phyloP scores from a whole-genome alignment of 2,797 vertebrate genomes.

The Hippopotamyrus pictus region DNA sequence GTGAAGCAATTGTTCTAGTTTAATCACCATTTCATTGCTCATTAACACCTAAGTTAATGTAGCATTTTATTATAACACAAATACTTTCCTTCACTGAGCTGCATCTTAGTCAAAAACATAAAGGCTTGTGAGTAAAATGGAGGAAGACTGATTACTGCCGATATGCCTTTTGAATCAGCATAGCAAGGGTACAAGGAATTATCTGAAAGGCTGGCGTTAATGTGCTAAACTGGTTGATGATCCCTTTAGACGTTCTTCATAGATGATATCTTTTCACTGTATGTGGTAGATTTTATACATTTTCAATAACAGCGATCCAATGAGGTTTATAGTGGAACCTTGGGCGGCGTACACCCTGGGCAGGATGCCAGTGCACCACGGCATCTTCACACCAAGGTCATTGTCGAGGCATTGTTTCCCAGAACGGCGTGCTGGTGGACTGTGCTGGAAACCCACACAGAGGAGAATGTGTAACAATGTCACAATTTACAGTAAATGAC shows the following conservation, averaged over 20 bases:
- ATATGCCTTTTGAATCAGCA: background rate
- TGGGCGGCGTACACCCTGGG: background rate
- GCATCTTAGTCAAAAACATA: background rate
- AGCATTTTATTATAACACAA: slow-evolving; percentile 18
- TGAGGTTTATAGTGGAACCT: background rate
- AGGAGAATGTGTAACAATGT: background rate
- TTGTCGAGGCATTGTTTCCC: background rate
- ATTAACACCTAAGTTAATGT: slow-evolving; percentile 19
- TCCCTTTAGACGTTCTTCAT: background rate
- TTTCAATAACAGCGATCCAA: background rate
- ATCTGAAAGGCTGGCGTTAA: background rate
- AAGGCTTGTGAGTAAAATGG: slow-evolving; percentile 6
- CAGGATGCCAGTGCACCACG: background rate
- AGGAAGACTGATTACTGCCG: background rate
- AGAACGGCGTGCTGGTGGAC: background rate
- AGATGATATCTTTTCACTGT: background rate
- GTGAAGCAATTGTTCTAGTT: background rate
- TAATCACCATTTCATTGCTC: background rate
- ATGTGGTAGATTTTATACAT: background rate
- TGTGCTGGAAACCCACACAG: background rate
- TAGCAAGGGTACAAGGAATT: background rate
- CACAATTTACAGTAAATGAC: background rate
- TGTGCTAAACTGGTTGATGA: background rate
- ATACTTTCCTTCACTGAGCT: background rate
- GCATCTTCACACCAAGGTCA: background rate